These are phyloP conservation scores for Mycalesis mineus DNA, from an alignment of 2,888 invertebrate species.

Conservation along the genomic window DNA sequence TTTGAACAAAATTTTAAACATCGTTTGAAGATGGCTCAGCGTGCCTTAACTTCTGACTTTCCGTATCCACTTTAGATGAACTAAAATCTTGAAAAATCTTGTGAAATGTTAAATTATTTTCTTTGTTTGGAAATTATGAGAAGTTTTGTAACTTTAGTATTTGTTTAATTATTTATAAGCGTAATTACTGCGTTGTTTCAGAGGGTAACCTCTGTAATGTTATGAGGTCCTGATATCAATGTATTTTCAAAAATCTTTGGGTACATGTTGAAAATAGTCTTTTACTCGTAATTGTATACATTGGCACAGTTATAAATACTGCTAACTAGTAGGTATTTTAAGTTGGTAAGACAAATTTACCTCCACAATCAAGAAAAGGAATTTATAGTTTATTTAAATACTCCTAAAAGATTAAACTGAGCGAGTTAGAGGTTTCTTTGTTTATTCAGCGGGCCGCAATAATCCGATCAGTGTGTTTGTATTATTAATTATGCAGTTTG, in stretches of 20 bases:
- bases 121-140: background rate
- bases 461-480: constrained; percentile 52
- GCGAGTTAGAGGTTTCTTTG: constrained; percentile 33
- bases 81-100: background rate
- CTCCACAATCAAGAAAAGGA: constrained; percentile 2
- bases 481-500: constrained; percentile 53
- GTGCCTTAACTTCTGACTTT: background rate
- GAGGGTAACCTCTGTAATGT: too few relatives aligned
- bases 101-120: background rate
- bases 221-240: too few relatives aligned
- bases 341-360: background rate
- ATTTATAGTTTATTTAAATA: constrained; percentile 17
- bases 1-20: constrained; percentile 9
- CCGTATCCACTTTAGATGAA: background rate
- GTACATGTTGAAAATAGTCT: too few relatives aligned
- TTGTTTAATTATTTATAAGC: too few relatives aligned
- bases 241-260: too few relatives aligned
- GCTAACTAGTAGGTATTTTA: background rate
- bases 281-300: too few relatives aligned
- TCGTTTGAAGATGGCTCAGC: background rate
- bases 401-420: constrained; percentile 20
- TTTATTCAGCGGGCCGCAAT: constrained; percentile 35
- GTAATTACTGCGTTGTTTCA: too few relatives aligned
- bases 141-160: background rate
- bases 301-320: background rate